Conservation (phyloP, 1,140 invertebrate genomes). For the Camponotus pennsylvanicus region DNA sequence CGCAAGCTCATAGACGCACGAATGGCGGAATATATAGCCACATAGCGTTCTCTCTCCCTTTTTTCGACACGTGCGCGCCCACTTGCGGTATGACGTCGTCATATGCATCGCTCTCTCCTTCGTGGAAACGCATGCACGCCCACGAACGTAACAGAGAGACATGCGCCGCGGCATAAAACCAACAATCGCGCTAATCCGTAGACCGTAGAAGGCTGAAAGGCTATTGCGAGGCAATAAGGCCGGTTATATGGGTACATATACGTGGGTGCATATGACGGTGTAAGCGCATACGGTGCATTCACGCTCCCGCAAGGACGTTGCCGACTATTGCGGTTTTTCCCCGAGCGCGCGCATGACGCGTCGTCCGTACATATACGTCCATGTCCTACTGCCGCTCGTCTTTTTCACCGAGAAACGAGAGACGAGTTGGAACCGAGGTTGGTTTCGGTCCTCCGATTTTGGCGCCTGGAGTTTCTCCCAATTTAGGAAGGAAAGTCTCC, state of each 20-base stretch:
- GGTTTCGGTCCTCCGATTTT: too few species aligned
- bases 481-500: too few species aligned
- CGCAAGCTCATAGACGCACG: conserved; percentile 66
- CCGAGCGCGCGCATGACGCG: neutral
- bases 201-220: conserved; percentile 71
- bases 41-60: neutral
- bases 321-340: conserved; percentile 52
- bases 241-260: conserved; percentile 55
- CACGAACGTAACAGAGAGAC: conserved; percentile 29
- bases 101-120: conserved; percentile 38
- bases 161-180: conserved; percentile 53
- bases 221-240: conserved; percentile 68
- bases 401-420: conserved; percentile 19
- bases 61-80: neutral
- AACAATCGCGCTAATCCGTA: conserved; percentile 45
- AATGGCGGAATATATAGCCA: neutral
- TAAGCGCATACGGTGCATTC: conserved; percentile 54
- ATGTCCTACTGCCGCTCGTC: neutral
- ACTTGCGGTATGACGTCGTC: neutral
- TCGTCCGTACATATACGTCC: neutral
- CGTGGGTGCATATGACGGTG: conserved; percentile 53
- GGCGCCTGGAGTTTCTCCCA: too few species aligned
- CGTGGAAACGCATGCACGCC: conserved; percentile 8
- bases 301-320: conserved; percentile 67
- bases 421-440: neutral